Base-by-base conservation (phyloP, 2,113 vertebrate genomes). In the Maccullochella peelii region DNA sequence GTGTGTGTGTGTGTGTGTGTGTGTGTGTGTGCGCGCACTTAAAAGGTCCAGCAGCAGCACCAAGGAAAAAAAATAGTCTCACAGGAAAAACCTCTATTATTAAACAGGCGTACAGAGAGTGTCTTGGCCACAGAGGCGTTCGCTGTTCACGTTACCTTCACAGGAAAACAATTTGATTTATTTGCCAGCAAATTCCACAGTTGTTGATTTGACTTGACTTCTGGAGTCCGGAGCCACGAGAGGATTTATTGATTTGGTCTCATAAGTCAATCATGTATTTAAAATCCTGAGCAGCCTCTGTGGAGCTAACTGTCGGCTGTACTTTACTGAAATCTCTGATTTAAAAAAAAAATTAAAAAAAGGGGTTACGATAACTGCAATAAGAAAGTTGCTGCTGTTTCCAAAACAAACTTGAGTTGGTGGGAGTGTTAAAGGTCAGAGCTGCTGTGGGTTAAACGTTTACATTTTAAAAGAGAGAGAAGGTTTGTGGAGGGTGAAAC, bases 61-160 rank as follows among this genome's bases (percentile, higher is more conserved):
- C 6, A 6, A 84, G 61, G 66, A 47, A 76, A 87, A 55, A 86
- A 85, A 90, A 86, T 54, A 84, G 69, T 66, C 75, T 66, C 69
- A 65, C 65, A 70, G 86, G 66, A 74, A 79, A 82, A 87, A 81
- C 70, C 68, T 78, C 58, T 80, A 59, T 85, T 86, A 78, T 86
- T 86, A 83, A 71, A 67, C 72, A 57, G 36, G 50, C 38, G 61
- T 20, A 33, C 12, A 10, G 62, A 57, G 74, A 61, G 63, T 1
- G 40, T 25, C 42, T 6, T 52, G 52, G 47, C 23, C 27, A 20
- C 59, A 73, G 52, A 77, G 71, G 65, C n/a, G n/a, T 25, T 58
- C 54, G 18, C 4, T 23, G 55, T 67, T 76, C 66, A 47, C 15
- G 14, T 42, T 82, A 27, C 18, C 25, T 38, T 59, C 63, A 23